phyloP scores from a whole-genome alignment of 2,888 invertebrate species.

The Epinotia brunnichana region DNA sequence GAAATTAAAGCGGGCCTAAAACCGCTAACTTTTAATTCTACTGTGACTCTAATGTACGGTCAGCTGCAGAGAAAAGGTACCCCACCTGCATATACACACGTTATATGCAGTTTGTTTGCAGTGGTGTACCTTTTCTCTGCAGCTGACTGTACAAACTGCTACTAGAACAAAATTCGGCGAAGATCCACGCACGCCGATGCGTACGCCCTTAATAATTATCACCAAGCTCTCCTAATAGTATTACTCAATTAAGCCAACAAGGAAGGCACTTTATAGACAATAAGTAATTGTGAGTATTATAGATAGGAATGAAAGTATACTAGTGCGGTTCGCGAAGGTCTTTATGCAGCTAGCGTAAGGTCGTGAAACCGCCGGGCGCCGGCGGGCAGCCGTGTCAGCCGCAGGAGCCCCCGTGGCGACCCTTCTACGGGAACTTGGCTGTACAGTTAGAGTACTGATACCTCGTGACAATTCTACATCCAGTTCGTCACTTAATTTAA shows the following conservation, averaged over 20 bases:
- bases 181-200: background rate
- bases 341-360: slow-evolving; percentile 14
- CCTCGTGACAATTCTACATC: background rate
- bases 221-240: background rate
- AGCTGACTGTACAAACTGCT: too few relatives aligned
- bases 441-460: background rate
- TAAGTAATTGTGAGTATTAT: background rate
- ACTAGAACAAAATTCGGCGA: background rate
- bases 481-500: background rate
- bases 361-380: slow-evolving; percentile 9
- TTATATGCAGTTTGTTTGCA: too few relatives aligned
- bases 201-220: background rate
- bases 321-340: slow-evolving; percentile 7
- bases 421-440: background rate
- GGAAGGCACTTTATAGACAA: slow-evolving; percentile 5
- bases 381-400: slow-evolving; percentile 21
- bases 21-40: too few relatives aligned
- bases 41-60: too few relatives aligned
- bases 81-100: too few relatives aligned
- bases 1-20: too few relatives aligned
- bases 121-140: too few relatives aligned
- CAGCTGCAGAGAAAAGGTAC: too few relatives aligned
- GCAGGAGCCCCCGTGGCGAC: slow-evolving; percentile 27
- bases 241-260: background rate
- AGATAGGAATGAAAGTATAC: background rate